phyloP scores from a whole-genome alignment of 2,797 vertebrate species.

The Botia almorhae region DNA sequence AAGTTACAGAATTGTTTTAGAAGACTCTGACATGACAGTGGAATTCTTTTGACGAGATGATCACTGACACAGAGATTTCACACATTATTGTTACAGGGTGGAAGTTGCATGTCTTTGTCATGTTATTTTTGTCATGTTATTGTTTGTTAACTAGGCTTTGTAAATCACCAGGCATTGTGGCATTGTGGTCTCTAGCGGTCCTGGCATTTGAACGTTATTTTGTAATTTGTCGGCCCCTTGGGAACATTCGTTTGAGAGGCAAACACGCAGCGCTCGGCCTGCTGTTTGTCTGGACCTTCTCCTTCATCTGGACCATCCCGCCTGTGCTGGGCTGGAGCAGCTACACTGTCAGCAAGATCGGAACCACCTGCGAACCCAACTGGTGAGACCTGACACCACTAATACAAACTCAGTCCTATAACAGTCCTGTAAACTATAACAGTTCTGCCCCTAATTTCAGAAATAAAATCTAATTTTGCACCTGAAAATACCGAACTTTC shows the following conservation, averaged over 20 bases:
- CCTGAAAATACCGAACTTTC: too few relatives aligned
- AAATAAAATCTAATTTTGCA: too few relatives aligned
- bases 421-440: too few relatives aligned
- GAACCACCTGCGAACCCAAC: constrained; percentile 92
- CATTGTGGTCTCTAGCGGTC: constrained; percentile 88
- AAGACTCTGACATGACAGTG: too few relatives aligned
- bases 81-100: too few relatives aligned
- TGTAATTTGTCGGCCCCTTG: constrained; percentile 84
- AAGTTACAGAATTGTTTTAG: too few relatives aligned
- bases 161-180: constrained; percentile 81
- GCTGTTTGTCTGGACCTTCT: constrained; percentile 88
- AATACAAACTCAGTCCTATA: too few relatives aligned
- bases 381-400: constrained; percentile 78
- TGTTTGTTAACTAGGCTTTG: background rate
- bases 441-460: too few relatives aligned
- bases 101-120: too few relatives aligned
- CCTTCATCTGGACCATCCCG: constrained; percentile 89
- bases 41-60: too few relatives aligned
- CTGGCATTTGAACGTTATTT: constrained; percentile 87
- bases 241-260: constrained; percentile 74
- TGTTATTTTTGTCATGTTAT: background rate
- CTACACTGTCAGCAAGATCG: constrained; percentile 90
- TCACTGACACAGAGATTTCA: too few relatives aligned
- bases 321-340: constrained; percentile 92
- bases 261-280: constrained; percentile 84